Percentiles rank a stretch among this genome's conserved stretches.
Conservation (phyloP, 2,888 invertebrate species). For the Camptogramma bilineatum region DNA sequence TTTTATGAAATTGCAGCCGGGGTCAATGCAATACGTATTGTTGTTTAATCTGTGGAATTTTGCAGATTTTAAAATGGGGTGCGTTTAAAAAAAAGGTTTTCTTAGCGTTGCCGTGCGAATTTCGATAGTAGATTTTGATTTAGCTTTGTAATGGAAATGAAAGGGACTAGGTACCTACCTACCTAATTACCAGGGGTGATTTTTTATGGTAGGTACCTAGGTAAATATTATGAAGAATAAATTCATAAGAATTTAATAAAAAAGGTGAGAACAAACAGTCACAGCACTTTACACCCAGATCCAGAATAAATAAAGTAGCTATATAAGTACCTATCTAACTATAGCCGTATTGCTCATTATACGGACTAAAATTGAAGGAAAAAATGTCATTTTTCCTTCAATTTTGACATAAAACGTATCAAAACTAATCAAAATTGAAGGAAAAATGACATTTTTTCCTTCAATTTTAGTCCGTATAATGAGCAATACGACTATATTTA, state of each 20-base stretch:
- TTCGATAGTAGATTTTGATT: slow-evolving; percentile 26
- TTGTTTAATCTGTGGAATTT: neutral
- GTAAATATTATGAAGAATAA: neutral
- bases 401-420: too few species aligned
- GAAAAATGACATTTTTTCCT: too few species aligned
- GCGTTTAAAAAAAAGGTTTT: too few species aligned
- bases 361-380: too few species aligned
- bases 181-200: slow-evolving; percentile 19
- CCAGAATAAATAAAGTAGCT: too few species aligned
- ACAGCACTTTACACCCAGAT: too few species aligned
- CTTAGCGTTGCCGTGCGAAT: slow-evolving; percentile 35
- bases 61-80: slow-evolving; percentile 29
- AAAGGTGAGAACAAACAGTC: neutral
- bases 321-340: too few species aligned
- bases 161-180: slow-evolving; percentile 2
- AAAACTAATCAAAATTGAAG: too few species aligned
- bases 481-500: too few species aligned
- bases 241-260: neutral
- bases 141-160: slow-evolving; percentile 27
- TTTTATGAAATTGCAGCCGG: neutral
- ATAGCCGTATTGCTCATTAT: too few species aligned
- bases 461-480: too few species aligned
- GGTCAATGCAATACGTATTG: slow-evolving; percentile 21
- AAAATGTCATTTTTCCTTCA: too few species aligned
- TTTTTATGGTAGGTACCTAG: neutral